phyloP scores from a whole-genome alignment of 2,797 vertebrate species.

The Dromococcyx pavoninus region DNA sequence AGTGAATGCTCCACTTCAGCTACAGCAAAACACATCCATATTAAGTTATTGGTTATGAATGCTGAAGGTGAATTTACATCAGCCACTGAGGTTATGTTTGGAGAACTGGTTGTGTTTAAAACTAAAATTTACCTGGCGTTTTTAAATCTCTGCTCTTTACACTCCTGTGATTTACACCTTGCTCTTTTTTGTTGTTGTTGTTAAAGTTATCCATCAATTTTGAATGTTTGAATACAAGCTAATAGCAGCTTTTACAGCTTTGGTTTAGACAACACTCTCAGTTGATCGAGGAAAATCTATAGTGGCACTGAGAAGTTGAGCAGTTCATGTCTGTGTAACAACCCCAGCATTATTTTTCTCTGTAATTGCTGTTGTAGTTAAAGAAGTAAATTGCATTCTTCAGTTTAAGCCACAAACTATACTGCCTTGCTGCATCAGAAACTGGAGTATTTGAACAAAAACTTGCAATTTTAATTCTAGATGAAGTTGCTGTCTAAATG shows the following conservation, averaged over 20 bases:
- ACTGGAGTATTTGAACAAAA: background rate
- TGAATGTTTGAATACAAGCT: background rate
- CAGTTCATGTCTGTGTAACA: background rate
- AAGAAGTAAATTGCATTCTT: background rate
- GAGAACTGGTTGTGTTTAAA: background rate
- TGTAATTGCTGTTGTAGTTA: background rate
- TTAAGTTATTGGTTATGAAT: conserved; percentile 32
- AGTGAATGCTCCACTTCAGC: background rate
- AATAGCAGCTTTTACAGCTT: background rate
- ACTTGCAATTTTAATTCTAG: background rate
- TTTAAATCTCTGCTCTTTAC: background rate
- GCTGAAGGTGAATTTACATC: background rate
- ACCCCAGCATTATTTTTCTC: background rate
- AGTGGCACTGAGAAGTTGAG: background rate
- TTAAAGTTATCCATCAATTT: background rate
- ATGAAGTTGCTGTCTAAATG: background rate
- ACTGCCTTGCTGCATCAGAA: background rate
- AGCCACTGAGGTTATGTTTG: background rate
- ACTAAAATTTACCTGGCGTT: background rate
- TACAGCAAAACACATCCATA: conserved; percentile 7
- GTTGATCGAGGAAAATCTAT: background rate
- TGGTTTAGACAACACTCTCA: background rate
- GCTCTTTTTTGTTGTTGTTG: background rate
- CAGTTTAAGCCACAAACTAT: background rate
- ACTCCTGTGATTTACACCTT: background rate